Conservation (phyloP, 2,113 vertebrate species). For the Pterocles orientalis region DNA sequence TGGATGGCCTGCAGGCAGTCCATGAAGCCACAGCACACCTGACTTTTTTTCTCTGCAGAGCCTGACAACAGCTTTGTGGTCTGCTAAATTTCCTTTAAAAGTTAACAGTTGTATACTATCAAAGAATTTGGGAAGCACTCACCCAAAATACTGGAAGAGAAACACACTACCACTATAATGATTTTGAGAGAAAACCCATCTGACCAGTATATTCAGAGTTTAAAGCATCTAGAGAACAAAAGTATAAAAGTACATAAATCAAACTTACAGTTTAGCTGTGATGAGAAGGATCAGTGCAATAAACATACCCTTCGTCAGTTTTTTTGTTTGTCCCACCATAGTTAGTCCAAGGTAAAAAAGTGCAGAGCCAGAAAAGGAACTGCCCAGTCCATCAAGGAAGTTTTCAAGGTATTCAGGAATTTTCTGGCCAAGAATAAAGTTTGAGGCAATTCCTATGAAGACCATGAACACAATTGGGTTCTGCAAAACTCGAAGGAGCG, state of each 20-base stretch:
- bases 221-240: not conserved
- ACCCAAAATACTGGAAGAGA: not conserved
- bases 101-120: not conserved
- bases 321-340: constrained; percentile 95
- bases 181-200: not conserved
- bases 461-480: constrained; percentile 99
- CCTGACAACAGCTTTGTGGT: not conserved
- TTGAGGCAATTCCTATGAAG: constrained; percentile 88
- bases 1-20: not conserved
- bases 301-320: constrained; percentile 88
- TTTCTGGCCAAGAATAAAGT: constrained; percentile 89
- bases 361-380: constrained; percentile 94
- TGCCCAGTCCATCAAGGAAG: constrained; percentile 92
- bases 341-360: constrained; percentile 96
- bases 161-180: not conserved
- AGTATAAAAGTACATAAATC: not conserved
- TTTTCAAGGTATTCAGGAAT: constrained; percentile 88
- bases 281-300: constrained; percentile 92
- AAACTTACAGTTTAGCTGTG: constrained; percentile 97
- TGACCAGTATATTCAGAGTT: not conserved
- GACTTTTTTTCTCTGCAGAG: not conserved
- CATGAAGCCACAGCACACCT: not conserved
- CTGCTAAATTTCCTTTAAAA: not conserved
- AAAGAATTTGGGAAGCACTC: not conserved
- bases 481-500: constrained; percentile 87